These are phyloP conservation scores for Trichopria drosophilae DNA, from an alignment of 2,888 invertebrate genomes.

Conservation along the genomic window DNA sequence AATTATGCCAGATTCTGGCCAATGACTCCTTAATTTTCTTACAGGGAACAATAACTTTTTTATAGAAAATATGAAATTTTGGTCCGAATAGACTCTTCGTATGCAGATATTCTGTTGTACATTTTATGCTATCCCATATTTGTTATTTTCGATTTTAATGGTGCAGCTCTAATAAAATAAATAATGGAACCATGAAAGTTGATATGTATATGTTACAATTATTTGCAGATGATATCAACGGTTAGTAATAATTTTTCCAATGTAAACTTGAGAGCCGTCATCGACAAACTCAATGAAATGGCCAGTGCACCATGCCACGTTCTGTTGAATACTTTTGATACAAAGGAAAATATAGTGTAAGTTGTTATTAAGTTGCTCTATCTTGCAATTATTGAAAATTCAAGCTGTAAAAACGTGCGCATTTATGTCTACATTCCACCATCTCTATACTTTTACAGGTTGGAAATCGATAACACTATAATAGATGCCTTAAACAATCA, in stretches of 20 bases:
- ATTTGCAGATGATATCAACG: constrained; percentile 36
- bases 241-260: constrained; percentile 28
- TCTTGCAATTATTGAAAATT: no score
- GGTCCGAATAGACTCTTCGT: no score
- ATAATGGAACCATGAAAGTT: no score
- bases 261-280: constrained; percentile 43
- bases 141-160: neutral
- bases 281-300: constrained; percentile 37
- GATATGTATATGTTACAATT: no score
- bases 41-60: no score
- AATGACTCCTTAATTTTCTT: no score
- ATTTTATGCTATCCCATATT: neutral
- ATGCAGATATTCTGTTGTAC: no score
- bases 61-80: no score
- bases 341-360: constrained; percentile 36
- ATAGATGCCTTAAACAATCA: constrained; percentile 57
- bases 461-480: constrained; percentile 58
- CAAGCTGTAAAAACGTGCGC: neutral
- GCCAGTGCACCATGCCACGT: constrained; percentile 44
- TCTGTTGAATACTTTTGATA: constrained; percentile 25
- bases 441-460: constrained; percentile 45
- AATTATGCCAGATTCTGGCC: no score
- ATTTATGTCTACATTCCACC: neutral
- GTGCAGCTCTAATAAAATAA: neutral
- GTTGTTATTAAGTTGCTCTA: constrained; percentile 14